Conservation (phyloP, 2,888 invertebrate species). For the Ochropleura plecta region DNA sequence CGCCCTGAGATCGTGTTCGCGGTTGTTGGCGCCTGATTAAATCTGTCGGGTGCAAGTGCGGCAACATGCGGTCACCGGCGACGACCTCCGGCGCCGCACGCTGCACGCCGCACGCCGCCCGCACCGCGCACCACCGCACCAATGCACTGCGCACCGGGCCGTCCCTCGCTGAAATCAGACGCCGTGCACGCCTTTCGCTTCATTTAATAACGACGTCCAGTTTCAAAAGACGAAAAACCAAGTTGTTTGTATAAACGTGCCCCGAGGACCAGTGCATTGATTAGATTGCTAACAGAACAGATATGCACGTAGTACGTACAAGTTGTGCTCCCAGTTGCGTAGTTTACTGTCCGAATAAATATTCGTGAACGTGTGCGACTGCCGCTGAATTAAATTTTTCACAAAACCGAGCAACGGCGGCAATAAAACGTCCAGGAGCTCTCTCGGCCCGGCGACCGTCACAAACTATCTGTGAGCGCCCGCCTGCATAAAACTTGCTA, state of each 20-base stretch:
- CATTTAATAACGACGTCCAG: constrained; percentile 60
- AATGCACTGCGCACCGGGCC: constrained; percentile 22
- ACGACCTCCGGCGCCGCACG: constrained; percentile 58
- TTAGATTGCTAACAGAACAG: constrained; percentile 32
- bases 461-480: constrained; percentile 69
- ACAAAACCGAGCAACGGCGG: constrained; percentile 63
- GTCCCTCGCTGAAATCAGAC: constrained; percentile 54
- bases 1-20: constrained; percentile 78
- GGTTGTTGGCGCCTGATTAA: constrained; percentile 80
- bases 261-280: constrained; percentile 39
- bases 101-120: constrained; percentile 4
- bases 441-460: constrained; percentile 54
- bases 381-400: constrained; percentile 66
- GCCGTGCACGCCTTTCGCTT: constrained; percentile 50
- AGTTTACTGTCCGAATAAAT: constrained; percentile 59
- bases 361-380: constrained; percentile 32
- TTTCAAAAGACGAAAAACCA: constrained; percentile 46
- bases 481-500: constrained; percentile 76
- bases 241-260: constrained; percentile 46
- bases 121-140: constrained; percentile 26
- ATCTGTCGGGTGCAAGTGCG: constrained; percentile 79
- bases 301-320: constrained; percentile 29
- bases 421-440: constrained; percentile 68
- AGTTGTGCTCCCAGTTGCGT: constrained; percentile 40
- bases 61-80: constrained; percentile 72